These are phyloP conservation scores for Lota lota DNA, from an alignment of 2,113 vertebrate species.

Conservation along the genomic window DNA sequence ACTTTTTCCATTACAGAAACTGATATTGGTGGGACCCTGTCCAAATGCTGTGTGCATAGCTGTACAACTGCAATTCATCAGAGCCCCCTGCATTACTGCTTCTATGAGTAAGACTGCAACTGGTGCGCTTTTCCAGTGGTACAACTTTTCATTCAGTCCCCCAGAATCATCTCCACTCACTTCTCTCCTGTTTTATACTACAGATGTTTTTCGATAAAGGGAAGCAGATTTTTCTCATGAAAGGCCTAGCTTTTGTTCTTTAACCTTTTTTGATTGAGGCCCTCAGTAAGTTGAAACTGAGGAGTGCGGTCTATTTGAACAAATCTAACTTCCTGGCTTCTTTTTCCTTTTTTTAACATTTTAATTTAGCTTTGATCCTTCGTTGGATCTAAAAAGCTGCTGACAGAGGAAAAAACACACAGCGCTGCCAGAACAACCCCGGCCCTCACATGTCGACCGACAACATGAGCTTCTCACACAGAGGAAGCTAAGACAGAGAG, in stretches of 20 bases:
- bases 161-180: background rate
- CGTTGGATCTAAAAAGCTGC: conserved; percentile 26
- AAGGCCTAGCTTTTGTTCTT: background rate
- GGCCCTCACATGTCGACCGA: background rate
- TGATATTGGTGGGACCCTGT: too few species aligned
- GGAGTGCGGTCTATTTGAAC: conserved; percentile 19
- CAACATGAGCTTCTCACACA: background rate
- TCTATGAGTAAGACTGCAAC: background rate
- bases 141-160: background rate
- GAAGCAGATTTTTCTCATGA: conserved; percentile 16
- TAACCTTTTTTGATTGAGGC: background rate
- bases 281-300: conserved; percentile 16
- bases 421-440: too few species aligned
- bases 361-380: conserved; percentile 25
- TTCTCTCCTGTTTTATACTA: background rate
- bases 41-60: too few species aligned
- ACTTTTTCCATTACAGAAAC: too few species aligned
- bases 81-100: too few species aligned
- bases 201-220: conserved; percentile 3
- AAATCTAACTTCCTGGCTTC: conserved; percentile 37
- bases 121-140: background rate
- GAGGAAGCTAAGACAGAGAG: background rate
- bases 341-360: conserved; percentile 2
- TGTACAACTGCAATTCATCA: too few species aligned
- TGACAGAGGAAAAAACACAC: conserved; percentile 31